Evolutionary conservation across 2,797 vertebrate genomes (phyloP).

Genomic region (Danio choprae): DNA sequence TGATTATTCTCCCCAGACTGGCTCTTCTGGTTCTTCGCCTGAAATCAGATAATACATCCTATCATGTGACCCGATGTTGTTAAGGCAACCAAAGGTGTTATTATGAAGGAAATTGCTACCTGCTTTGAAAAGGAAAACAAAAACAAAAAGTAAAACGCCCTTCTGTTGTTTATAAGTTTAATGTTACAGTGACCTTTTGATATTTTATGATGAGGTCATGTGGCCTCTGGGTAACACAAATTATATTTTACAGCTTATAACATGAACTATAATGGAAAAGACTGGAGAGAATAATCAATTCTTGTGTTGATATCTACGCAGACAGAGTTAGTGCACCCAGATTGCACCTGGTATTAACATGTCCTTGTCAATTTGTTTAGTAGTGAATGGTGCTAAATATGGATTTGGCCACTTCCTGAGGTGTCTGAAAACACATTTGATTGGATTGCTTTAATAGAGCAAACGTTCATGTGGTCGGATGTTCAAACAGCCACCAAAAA

Average conservation of each 20-base stretch:
- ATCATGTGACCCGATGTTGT: constrained; percentile 43
- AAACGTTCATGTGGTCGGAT: no score
- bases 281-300: background rate
- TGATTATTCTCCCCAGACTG: constrained; percentile 77
- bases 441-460: no score
- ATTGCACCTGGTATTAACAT: no score
- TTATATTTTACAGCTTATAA: background rate
- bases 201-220: background rate
- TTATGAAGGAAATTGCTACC: constrained; percentile 16
- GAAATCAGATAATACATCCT: constrained; percentile 62
- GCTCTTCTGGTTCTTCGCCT: constrained; percentile 85
- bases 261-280: background rate
- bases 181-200: background rate
- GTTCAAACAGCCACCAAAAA: no score
- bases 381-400: no score
- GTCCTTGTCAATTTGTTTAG: no score
- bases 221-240: background rate
- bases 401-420: no score
- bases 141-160: background rate
- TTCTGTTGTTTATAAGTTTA: background rate
- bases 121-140: background rate
- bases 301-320: constrained; percentile 9
- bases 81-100: background rate
- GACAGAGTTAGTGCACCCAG: constrained; percentile 6
- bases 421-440: no score